These are phyloP conservation scores for Rissa tridactyla DNA, from an alignment of 2,113 vertebrate genomes.

Conservation along the genomic window DNA sequence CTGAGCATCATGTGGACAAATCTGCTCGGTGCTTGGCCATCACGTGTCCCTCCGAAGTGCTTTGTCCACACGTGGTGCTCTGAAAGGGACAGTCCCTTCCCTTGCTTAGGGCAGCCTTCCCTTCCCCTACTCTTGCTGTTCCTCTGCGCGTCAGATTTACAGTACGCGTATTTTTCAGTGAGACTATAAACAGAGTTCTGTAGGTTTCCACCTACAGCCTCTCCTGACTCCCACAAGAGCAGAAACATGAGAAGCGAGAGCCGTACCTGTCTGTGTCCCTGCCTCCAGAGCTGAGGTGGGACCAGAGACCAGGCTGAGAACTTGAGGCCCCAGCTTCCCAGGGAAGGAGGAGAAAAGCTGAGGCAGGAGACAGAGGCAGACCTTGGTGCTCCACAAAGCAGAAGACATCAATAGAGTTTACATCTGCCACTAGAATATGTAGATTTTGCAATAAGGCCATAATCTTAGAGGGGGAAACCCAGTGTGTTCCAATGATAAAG, in stretches of 20 bases:
- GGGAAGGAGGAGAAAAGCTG: not conserved
- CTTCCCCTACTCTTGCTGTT: not conserved
- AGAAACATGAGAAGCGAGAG: not conserved
- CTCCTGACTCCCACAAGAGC: not conserved
- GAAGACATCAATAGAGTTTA: not conserved
- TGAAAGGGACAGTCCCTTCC: not conserved
- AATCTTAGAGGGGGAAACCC: not conserved
- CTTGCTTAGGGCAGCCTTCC: not conserved
- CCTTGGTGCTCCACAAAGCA: not conserved
- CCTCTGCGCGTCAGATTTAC: not conserved
- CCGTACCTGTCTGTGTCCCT: not conserved
- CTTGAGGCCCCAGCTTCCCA: not conserved
- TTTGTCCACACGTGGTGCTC: accelerated
- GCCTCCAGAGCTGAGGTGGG: not conserved
- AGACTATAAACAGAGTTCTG: not conserved
- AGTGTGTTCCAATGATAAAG: not conserved
- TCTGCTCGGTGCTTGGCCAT: not conserved
- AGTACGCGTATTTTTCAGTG: accelerated
- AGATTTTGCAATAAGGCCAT: not conserved
- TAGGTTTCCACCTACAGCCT: not conserved
- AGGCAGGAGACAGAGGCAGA: not conserved
- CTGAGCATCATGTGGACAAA: not conserved
- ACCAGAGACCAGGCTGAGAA: not conserved
- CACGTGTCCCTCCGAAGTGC: not conserved
- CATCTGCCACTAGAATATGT: not conserved